phyloP scores from a whole-genome alignment of 2,888 invertebrate genomes.

The Eupithecia vulgata region DNA sequence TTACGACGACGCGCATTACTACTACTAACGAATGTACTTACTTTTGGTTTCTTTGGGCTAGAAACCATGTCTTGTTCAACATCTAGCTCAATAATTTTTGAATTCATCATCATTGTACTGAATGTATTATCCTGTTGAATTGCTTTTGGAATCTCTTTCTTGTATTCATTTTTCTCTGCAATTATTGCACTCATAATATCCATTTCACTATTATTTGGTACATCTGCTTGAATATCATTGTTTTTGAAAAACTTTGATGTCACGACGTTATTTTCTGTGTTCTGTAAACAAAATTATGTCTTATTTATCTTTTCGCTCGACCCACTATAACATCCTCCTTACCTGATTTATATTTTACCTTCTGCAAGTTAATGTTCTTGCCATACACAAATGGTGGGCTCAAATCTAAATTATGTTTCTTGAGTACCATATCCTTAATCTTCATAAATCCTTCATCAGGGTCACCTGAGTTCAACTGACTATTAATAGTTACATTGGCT shows the following conservation, averaged over 20 bases:
- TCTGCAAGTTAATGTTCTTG: conserved; percentile 52
- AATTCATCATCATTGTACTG: background rate
- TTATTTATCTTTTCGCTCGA: background rate
- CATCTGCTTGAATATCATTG: conserved; percentile 19
- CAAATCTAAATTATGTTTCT: conserved; percentile 67
- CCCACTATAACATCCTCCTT: background rate
- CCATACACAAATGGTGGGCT: conserved; percentile 73
- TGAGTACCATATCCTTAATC: conserved; percentile 67
- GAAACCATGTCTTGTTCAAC: conserved; percentile 40
- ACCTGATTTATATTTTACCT: background rate
- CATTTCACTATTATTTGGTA: conserved; percentile 33
- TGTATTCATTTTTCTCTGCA: conserved; percentile 9
- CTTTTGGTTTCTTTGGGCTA: conserved; percentile 49
- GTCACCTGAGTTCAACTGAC: conserved; percentile 54
- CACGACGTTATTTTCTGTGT: conserved; percentile 52
- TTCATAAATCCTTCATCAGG: conserved; percentile 59
- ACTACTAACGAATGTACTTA: conserved; percentile 10
- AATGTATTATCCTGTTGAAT: background rate
- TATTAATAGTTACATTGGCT: conserved; percentile 51
- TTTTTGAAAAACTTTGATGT: conserved; percentile 67
- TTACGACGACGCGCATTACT: background rate
- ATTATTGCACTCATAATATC: conserved; percentile 35
- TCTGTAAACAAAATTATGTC: conserved; percentile 49
- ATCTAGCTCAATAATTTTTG: conserved; percentile 16
- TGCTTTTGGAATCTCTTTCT: conserved; percentile 2